Evolutionary conservation across 2,797 vertebrate species (phyloP), one percentile per base, ranked within the genome.

Genomic region (Danio kyathit): DNA sequence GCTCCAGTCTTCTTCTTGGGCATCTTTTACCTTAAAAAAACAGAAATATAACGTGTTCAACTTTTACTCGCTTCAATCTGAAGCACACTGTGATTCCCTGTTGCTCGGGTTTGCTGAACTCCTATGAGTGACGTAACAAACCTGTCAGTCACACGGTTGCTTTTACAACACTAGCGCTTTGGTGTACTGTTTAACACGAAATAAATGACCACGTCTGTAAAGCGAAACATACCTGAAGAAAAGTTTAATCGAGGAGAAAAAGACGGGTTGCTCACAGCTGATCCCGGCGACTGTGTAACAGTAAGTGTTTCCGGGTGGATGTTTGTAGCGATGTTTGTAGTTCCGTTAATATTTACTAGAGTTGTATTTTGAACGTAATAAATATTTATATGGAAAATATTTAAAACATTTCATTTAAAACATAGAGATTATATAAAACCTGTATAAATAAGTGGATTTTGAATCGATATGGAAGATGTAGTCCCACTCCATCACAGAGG

Each of bases 1-100:
- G 98, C 97, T 0, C 98, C 98, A 0, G 98, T 99, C 94, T 99
- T 99, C 90, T 99, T 99, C 76, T 99, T 99, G 5, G 98, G 97
- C 98, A 99, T 99, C 56, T 86, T 92, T 81, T 44, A 66, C 65
- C 65, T 38, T 14, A 6, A 11, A 44, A 44, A 40, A 8, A 60
- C 13, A 44, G 7, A 74, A 66, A 4, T 0, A 5, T 41, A 21
- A 60, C 51, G 4, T 19, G 52, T 44, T 46, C 51, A 16, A 75
- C 59, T 6, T 41, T 13, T 38, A 48, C 0, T 46, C 5, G 5
- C 51, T 38, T 51, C 4, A 16, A 41, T 11, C 54, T 54, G 4
- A 13, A 56, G 19, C 69, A 14, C 52, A 7, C 11, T 9, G 51
- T 6, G 29, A 44, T 12, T 5, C 2, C 0, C 69, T 13, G 46